A percentile compares a stretch with the other conserved stretches of the same genome.
phyloP scores from a whole-genome alignment of 2,888 invertebrate species.

The Pollenia labialis region DNA sequence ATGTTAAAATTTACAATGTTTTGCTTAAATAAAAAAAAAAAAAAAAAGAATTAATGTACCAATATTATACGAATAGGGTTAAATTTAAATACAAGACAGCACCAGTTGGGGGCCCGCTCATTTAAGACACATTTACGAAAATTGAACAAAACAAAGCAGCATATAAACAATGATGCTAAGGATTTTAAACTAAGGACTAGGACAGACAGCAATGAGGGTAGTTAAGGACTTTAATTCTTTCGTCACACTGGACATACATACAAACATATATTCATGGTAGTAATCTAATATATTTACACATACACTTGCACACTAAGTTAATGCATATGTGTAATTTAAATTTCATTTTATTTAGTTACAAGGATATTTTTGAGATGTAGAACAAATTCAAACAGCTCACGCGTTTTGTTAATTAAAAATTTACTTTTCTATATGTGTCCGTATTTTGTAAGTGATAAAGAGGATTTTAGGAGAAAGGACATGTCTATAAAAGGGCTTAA shows the following conservation, averaged over 20 bases:
- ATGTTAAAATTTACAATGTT: constrained; percentile 50
- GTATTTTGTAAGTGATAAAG: background rate
- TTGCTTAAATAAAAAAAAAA: constrained; percentile 47
- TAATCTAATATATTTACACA: background rate
- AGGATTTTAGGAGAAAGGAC: background rate
- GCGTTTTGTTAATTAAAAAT: constrained; percentile 54
- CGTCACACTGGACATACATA: constrained; percentile 67
- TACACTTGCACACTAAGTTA: background rate
- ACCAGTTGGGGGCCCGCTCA: constrained; percentile 56
- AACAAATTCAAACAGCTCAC: constrained; percentile 18
- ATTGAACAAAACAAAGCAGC: constrained; percentile 16
- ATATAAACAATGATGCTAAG: constrained; percentile 20
- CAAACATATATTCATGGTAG: constrained; percentile 1
- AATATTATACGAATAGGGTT: constrained; percentile 14
- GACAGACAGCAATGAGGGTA: constrained; percentile 43
- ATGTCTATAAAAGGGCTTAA: constrained; percentile 42
- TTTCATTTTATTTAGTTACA: constrained; percentile 25
- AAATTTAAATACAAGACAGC: constrained; percentile 37
- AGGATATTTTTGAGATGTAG: constrained; percentile 30
- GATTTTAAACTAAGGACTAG: constrained; percentile 20
- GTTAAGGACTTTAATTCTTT: constrained; percentile 62
- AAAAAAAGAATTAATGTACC: constrained; percentile 28
- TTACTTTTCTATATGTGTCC: background rate
- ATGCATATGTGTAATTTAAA: constrained; percentile 32
- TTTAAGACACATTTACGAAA: constrained; percentile 61